These are phyloP conservation scores for Brachyhypopomus gauderio DNA, from an alignment of 2,113 vertebrate genomes.

Conservation along the genomic window DNA sequence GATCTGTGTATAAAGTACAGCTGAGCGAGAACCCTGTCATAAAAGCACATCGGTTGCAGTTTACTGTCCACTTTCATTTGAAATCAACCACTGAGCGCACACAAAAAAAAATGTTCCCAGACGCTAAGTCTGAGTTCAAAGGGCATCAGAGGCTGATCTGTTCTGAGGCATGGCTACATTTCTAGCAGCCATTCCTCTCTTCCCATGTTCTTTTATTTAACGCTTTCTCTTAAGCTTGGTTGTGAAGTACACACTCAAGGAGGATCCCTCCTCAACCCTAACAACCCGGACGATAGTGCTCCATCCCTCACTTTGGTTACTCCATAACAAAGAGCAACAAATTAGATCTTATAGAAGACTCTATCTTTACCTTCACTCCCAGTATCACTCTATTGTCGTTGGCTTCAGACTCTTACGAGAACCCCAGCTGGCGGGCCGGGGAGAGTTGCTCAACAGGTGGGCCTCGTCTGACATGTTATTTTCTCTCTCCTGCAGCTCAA, in stretches of 20 bases:
- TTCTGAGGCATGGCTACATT: not conserved
- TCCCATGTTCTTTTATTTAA: not conserved
- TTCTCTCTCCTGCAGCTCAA: conserved; percentile 65
- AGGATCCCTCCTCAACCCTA: conserved; percentile 2
- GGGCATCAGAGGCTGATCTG: not conserved
- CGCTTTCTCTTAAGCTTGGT: not conserved
- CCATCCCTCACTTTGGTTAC: conserved; percentile 20
- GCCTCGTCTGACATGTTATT: conserved; percentile 40
- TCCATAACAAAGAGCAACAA: conserved; percentile 25
- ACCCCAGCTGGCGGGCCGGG: conserved; percentile 13
- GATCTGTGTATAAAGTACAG: conserved; percentile 20
- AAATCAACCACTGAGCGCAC: conserved; percentile 1
- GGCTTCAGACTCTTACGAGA: conserved; percentile 18
- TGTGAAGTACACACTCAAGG: conserved; percentile 8
- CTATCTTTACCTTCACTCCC: not conserved
- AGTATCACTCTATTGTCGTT: conserved; percentile 26
- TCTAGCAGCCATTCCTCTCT: not conserved
- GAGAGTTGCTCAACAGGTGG: conserved; percentile 45
- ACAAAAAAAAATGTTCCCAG: conserved; percentile 1
- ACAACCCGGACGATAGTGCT: conserved; percentile 9
- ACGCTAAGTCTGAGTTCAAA: not conserved
- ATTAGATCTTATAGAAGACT: not conserved
- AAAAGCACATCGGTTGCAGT: conserved; percentile 30
- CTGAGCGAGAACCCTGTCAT: conserved; percentile 23
- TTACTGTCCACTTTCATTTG: conserved; percentile 35